These are phyloP conservation scores for Antedon mediterranea DNA, from an alignment of 53 echinoderm and acorn worm genomes.

Conservation along the genomic window DNA sequence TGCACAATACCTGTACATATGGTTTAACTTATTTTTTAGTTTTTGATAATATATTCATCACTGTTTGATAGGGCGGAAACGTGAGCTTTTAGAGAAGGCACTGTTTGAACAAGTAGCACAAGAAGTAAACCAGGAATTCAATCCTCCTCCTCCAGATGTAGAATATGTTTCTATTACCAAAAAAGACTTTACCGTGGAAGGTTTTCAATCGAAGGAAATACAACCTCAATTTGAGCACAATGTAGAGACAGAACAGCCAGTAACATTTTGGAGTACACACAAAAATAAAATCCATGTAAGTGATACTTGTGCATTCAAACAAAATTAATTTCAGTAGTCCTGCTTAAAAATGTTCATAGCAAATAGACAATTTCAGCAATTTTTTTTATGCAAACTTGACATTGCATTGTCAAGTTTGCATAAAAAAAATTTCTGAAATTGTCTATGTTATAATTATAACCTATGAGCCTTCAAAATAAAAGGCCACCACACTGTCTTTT, in stretches of 20 bases:
- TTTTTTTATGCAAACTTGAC: no score
- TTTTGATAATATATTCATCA: no score
- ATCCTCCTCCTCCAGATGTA: constrained; percentile 51
- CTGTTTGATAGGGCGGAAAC: constrained; percentile 69
- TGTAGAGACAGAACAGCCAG: constrained; percentile 81
- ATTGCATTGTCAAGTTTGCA: no score
- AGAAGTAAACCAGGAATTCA: constrained; percentile 52
- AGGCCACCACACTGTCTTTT: no score
- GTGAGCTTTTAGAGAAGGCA: constrained; percentile 65
- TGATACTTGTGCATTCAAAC: background rate
- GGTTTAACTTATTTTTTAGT: no score
- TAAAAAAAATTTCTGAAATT: no score
- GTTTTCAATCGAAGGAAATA: constrained; percentile 49
- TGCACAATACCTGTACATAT: no score
- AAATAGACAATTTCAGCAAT: no score
- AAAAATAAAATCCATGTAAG: constrained; percentile 94
- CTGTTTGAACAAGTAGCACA: constrained; percentile 58
- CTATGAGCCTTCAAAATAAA: no score
- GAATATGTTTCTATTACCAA: constrained; percentile 68
- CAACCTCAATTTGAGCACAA: constrained; percentile 70
- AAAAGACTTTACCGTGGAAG: constrained; percentile 78
- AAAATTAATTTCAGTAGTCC: background rate
- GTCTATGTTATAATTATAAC: no score
- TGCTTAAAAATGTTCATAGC: background rate
- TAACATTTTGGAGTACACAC: constrained; percentile 94